phyloP scores from a whole-genome alignment of 2,888 invertebrate genomes.

The Ennomos erosarius region DNA sequence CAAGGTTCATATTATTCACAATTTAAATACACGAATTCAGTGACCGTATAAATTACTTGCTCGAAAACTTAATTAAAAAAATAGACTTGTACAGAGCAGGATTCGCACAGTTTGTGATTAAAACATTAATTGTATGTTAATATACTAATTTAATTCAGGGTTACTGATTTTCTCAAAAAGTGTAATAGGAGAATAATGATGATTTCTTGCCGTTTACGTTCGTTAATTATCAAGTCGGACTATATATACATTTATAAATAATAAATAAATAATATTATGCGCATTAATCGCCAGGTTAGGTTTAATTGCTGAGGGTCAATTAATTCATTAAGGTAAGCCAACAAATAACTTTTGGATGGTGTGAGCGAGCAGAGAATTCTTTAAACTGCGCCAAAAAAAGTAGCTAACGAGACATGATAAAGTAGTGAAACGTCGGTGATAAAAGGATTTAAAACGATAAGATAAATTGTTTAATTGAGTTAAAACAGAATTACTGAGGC shows the following conservation, averaged over 20 bases:
- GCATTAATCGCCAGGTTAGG: conserved; percentile 14
- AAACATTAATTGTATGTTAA: conserved; percentile 24
- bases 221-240: not conserved
- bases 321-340: conserved; percentile 20
- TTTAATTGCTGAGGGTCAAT: conserved; percentile 22
- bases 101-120: conserved; percentile 13
- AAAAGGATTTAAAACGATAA: conserved; percentile 14
- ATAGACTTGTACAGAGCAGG: not conserved
- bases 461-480: conserved; percentile 8
- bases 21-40: conserved; percentile 2
- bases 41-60: conserved; percentile 3
- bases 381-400: not conserved
- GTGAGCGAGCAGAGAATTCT: not conserved
- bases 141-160: conserved; percentile 16
- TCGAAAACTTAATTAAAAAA: conserved; percentile 2
- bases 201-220: conserved; percentile 10
- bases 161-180: conserved; percentile 9
- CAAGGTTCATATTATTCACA: not conserved
- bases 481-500: conserved; percentile 3
- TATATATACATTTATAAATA: not conserved
- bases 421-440: conserved; percentile 8
- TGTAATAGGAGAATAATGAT: conserved; percentile 5
- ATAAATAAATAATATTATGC: conserved; percentile 16
- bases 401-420: conserved; percentile 6
- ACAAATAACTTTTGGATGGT: not conserved